Conservation (phyloP, 2,113 vertebrate species). For the Rattus rattus region DNA sequence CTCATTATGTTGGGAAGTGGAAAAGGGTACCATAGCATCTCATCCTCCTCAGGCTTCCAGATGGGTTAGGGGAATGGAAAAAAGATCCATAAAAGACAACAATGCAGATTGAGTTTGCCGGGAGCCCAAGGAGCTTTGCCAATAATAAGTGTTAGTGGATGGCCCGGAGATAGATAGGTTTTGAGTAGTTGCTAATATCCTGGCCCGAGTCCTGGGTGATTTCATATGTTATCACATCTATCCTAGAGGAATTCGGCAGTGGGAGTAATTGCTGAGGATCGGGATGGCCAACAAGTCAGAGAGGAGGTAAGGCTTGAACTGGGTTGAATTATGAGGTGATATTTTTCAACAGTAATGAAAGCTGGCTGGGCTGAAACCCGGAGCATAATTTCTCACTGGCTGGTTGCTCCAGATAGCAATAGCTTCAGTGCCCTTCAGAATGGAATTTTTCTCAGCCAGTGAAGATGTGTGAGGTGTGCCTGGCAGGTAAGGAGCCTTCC, state of each 20-base stretch:
- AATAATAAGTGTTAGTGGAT: background rate
- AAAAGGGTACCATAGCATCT: background rate
- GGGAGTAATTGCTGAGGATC: slow-evolving; percentile 32
- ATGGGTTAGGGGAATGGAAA: background rate
- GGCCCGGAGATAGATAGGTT: slow-evolving; percentile 50
- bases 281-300: slow-evolving; percentile 24
- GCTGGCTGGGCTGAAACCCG: slow-evolving; percentile 65
- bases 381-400: slow-evolving; percentile 69
- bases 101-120: background rate
- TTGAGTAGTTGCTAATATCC: slow-evolving; percentile 40
- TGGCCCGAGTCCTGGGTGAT: slow-evolving; percentile 58
- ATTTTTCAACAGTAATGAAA: slow-evolving; percentile 70
- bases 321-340: slow-evolving; percentile 64
- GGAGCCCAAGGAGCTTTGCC: slow-evolving; percentile 2
- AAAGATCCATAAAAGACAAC: background rate
- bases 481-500: slow-evolving; percentile 12
- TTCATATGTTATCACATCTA: slow-evolving; percentile 48
- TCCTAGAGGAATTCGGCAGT: slow-evolving; percentile 53
- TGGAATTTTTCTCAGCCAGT: slow-evolving; percentile 59
- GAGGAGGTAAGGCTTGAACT: slow-evolving; percentile 63
- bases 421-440: slow-evolving; percentile 64
- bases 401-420: slow-evolving; percentile 63
- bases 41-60: background rate
- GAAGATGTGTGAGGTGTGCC: slow-evolving; percentile 62
- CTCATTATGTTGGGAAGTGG: background rate